Evolutionary conservation across 2,888 invertebrate species (phyloP).

Genomic region (Cheilosia variabilis): DNA sequence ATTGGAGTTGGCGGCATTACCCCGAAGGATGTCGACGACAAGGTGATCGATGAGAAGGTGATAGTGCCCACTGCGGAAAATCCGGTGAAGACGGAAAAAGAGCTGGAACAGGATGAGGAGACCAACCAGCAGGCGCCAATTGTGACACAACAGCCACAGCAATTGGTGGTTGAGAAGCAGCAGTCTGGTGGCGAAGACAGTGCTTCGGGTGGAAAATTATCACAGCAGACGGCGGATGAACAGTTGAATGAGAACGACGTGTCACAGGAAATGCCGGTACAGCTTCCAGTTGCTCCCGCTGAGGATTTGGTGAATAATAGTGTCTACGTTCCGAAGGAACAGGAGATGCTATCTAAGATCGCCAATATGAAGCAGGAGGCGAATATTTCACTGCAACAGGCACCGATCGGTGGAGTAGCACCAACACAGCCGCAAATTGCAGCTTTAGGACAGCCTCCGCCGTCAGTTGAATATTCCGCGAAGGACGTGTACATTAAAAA

Average conservation of each 20-base stretch:
- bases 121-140: constrained; percentile 82
- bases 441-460: constrained; percentile 71
- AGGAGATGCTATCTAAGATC: constrained; percentile 83
- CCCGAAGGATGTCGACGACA: constrained; percentile 83
- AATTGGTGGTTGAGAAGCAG: constrained; percentile 54
- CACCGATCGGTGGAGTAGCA: constrained; percentile 65
- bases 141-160: constrained; percentile 64
- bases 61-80: constrained; percentile 68
- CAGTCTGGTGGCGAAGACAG: constrained; percentile 35
- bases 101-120: constrained; percentile 80
- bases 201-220: constrained; percentile 58
- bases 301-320: constrained; percentile 79
- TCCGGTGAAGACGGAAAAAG: constrained; percentile 76
- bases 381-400: constrained; percentile 76
- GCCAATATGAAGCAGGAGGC: constrained; percentile 83
- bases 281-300: constrained; percentile 45
- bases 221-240: constrained; percentile 78
- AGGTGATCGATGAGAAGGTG: constrained; percentile 55
- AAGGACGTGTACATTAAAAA: constrained; percentile 87
- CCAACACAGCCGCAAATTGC: constrained; percentile 80
- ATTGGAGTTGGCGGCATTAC: constrained; percentile 76
- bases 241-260: constrained; percentile 79
- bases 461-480: constrained; percentile 84
- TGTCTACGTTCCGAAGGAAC: constrained; percentile 80
- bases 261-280: constrained; percentile 51